Percentiles rank a stretch among this genome's conserved stretches.
Evolutionary conservation across 2,797 vertebrate species (phyloP).

Genomic region (Calcarius lapponicus): DNA sequence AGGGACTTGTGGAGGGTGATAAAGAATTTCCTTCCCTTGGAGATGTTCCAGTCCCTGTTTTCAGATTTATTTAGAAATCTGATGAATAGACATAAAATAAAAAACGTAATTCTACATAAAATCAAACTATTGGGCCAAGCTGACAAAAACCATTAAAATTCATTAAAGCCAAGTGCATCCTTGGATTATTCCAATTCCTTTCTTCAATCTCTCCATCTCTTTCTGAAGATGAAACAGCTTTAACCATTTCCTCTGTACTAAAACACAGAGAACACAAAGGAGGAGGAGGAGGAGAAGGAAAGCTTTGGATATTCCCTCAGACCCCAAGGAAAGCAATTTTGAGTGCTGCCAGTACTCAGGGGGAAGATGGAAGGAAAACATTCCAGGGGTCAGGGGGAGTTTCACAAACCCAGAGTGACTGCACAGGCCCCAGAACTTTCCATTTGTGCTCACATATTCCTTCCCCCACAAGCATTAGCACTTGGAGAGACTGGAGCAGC

Average conservation of each 20-base stretch:
- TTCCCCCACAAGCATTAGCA: neutral
- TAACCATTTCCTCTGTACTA: neutral
- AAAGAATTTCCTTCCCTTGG: neutral
- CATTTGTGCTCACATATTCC: neutral
- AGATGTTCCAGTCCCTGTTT: neutral
- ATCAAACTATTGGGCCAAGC: neutral
- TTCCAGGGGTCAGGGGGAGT: neutral
- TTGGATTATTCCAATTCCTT: neutral
- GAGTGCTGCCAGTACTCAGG: neutral
- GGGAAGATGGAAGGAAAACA: slow-evolving; percentile 25
- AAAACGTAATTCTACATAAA: neutral
- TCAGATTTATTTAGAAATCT: neutral
- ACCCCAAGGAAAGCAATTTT: neutral
- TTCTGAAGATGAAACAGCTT: neutral
- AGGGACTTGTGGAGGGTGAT: neutral
- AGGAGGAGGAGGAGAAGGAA: neutral
- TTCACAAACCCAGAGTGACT: neutral
- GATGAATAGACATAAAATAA: neutral
- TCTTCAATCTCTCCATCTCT: neutral
- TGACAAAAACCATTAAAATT: neutral
- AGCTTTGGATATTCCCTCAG: neutral
- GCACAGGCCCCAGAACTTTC: slow-evolving; percentile 17
- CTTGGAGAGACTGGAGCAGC: slow-evolving; percentile 14
- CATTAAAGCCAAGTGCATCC: neutral
- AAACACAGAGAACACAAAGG: neutral